Evolutionary conservation across 37 sponge, comb jelly and placozoan species (phyloP).

Genomic region (Bolinopsis microptera): DNA sequence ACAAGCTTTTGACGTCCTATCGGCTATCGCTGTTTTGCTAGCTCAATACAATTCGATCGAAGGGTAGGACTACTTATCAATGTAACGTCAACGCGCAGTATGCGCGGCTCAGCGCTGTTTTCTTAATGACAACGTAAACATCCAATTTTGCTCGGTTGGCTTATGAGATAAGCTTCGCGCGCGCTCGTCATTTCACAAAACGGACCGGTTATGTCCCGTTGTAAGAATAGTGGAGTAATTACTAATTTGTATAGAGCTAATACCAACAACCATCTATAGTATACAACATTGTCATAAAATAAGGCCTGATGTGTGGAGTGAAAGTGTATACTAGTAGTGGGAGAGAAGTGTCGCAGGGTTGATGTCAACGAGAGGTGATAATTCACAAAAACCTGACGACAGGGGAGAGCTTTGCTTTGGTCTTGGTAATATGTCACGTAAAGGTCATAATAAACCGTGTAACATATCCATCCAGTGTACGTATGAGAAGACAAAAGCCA

Average conservation of each 20-base stretch:
- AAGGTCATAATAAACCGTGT: neutral
- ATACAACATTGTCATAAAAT: neutral
- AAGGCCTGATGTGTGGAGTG: neutral
- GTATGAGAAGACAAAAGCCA: neutral
- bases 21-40: too few species aligned
- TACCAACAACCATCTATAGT: neutral
- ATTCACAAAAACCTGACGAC: neutral
- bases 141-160: neutral
- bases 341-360: too few species aligned
- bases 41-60: too few species aligned
- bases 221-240: neutral
- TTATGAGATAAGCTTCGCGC: neutral
- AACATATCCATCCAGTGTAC: too few species aligned
- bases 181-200: neutral
- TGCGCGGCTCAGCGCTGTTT: neutral
- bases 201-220: neutral
- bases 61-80: too few species aligned
- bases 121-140: slow-evolving; percentile 64
- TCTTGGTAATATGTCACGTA: neutral
- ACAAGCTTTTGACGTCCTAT: too few species aligned
- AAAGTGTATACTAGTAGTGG: neutral
- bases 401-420: neutral
- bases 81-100: neutral
- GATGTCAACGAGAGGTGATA: neutral
- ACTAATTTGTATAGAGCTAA: neutral